Conservation (phyloP, 2,888 invertebrate genomes). For the Pseudeuparius sepicola region DNA sequence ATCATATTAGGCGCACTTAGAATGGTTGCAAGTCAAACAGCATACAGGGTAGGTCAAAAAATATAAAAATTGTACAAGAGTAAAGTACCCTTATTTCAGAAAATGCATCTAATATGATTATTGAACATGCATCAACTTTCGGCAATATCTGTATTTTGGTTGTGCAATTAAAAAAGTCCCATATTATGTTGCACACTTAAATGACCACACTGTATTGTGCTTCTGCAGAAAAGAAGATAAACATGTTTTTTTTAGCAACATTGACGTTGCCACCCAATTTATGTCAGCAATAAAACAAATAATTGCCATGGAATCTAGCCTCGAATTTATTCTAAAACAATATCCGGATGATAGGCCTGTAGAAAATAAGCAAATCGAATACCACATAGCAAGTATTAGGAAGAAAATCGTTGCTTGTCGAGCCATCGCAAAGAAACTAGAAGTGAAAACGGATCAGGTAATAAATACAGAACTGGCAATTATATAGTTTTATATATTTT, state of each 20-base stretch:
- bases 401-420: conserved; percentile 17
- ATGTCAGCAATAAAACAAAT: conserved; percentile 49
- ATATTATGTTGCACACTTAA: conserved; percentile 4
- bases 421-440: conserved; percentile 16
- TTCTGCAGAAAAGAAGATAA: no score
- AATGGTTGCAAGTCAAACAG: no score
- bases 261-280: conserved; percentile 45
- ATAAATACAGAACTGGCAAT: conserved; percentile 7
- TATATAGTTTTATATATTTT: no score
- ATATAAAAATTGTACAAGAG: no score
- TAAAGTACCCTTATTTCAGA: no score
- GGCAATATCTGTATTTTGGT: no score
- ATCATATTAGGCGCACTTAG: no score
- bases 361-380: conserved; percentile 12
- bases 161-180: no score
- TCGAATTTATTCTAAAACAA: conserved; percentile 45
- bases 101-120: no score
- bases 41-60: no score
- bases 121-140: no score
- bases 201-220: conserved; percentile 1
- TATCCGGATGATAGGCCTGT: conserved; percentile 21
- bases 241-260: conserved; percentile 40
- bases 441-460: conserved; percentile 20
- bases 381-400: conserved; percentile 16
- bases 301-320: conserved; percentile 46